Conservation (phyloP, 1,140 invertebrate genomes). For the Caenorhabditis inopinata region DNA sequence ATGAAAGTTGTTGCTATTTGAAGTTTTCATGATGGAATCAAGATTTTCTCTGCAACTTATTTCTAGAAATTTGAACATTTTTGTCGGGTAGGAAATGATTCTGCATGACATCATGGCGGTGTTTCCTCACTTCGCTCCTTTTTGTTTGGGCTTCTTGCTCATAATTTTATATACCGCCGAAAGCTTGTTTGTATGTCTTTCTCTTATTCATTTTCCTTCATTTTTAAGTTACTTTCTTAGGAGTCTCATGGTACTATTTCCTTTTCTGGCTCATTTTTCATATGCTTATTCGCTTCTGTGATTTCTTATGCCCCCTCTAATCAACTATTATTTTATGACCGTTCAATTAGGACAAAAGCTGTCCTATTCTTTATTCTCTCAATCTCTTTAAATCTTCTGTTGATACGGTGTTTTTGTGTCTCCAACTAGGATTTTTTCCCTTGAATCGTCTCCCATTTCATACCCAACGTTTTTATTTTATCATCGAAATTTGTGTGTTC, state of each 20-base stretch:
- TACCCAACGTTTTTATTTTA: background rate
- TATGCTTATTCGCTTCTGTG: conserved; percentile 27
- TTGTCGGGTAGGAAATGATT: conserved; percentile 28
- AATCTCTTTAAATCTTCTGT: conserved; percentile 17
- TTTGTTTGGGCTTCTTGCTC: background rate
- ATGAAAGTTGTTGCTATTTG: background rate
- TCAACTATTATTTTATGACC: background rate
- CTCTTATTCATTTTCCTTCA: background rate
- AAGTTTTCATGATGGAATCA: too few species aligned
- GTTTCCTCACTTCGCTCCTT: conserved; percentile 12
- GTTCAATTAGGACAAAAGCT: background rate
- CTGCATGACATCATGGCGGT: conserved; percentile 1
- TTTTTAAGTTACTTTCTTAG: background rate
- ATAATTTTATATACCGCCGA: background rate
- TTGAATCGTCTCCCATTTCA: background rate
- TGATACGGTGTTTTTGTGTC: conserved; percentile 9
- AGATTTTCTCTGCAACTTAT: too few species aligned
- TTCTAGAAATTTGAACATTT: conserved; percentile 15
- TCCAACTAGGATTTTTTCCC: background rate
- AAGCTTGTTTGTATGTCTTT: background rate
- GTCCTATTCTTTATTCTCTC: background rate
- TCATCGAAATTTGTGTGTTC: background rate
- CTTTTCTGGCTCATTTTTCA: background rate
- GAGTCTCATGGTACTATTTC: background rate
- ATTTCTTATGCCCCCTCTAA: background rate